phyloP scores from a whole-genome alignment of 1,140 invertebrate species.

The Drosophila pectinifera region DNA sequence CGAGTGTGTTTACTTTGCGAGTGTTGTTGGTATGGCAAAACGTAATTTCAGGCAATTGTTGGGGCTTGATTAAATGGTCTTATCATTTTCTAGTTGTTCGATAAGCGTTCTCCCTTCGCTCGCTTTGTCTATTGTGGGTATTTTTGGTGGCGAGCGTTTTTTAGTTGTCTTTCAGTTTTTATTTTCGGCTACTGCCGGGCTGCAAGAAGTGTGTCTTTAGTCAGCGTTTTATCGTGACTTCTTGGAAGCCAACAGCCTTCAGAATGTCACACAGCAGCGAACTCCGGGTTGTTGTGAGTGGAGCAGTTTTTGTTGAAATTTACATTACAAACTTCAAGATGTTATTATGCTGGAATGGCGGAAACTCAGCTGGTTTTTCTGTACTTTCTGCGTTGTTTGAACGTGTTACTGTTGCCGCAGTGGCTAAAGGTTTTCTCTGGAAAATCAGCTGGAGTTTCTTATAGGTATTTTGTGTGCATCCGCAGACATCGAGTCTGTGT shows the following conservation, averaged over 20 bases:
- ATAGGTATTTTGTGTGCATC: constrained; percentile 24
- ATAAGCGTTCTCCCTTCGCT: constrained; percentile 37
- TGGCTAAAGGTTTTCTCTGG: constrained; percentile 24
- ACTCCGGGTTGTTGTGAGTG: constrained; percentile 16
- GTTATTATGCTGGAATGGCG: constrained; percentile 27
- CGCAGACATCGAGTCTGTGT: constrained; percentile 47
- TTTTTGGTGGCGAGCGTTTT: constrained; percentile 19
- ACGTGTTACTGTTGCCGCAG: constrained; percentile 14
- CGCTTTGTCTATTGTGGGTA: constrained; percentile 23
- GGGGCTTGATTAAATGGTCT: constrained; percentile 70
- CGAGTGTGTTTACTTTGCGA: constrained; percentile 32
- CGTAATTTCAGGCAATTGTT: constrained; percentile 65
- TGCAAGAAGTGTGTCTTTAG: constrained; percentile 50
- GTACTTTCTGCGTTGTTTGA: constrained; percentile 25
- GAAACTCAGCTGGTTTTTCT: constrained; percentile 34
- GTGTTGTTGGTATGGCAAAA: constrained; percentile 10
- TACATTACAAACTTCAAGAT: constrained; percentile 13
- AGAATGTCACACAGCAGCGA: constrained; percentile 71
- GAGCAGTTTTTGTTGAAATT: constrained; percentile 23
- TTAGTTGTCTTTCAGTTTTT: constrained; percentile 13
- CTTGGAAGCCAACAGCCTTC: constrained; percentile 68
- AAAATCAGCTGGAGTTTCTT: constrained; percentile 11
- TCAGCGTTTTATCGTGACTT: constrained; percentile 62
- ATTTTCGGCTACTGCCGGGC: constrained; percentile 15
- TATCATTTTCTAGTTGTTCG: constrained; percentile 57